phyloP scores from a whole-genome alignment of 1,140 invertebrate genomes.

The Agrypnia vestita region DNA sequence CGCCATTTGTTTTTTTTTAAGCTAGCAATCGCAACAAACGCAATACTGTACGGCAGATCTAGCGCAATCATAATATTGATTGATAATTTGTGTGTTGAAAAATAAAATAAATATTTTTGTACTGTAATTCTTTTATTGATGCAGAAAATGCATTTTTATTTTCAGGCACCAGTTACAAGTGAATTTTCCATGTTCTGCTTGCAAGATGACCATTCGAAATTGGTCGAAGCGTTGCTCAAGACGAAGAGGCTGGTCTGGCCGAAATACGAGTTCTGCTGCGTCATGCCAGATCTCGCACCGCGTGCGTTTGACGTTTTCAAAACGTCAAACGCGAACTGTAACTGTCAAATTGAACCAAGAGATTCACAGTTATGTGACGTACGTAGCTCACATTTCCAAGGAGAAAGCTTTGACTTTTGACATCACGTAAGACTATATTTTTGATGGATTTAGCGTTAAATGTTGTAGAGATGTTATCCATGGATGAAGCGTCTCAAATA shows the following conservation, averaged over 20 bases:
- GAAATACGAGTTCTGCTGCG: conserved; percentile 10
- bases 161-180: not conserved
- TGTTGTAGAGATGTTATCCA: no score
- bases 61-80: no score
- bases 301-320: not conserved
- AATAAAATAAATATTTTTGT: no score
- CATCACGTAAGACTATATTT: not conserved
- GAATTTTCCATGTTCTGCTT: conserved; percentile 3
- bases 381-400: not conserved
- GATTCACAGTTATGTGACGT: not conserved
- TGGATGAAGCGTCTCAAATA: no score
- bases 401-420: conserved; percentile 13
- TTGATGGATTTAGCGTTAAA: no score
- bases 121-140: no score
- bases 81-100: no score
- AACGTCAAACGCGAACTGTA: no score
- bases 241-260: conserved; percentile 13
- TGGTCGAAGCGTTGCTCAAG: not conserved
- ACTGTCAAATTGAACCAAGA: not conserved
- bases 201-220: not conserved
- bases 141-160: not conserved
- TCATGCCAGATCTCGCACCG: conserved; percentile 8
- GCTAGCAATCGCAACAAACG: no score
- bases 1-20: no score
- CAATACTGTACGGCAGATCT: no score